Evolutionary conservation across 2,113 vertebrate genomes (phyloP), one percentile per base, ranked within the genome.

Genomic region (Alexandromys fortis): DNA sequence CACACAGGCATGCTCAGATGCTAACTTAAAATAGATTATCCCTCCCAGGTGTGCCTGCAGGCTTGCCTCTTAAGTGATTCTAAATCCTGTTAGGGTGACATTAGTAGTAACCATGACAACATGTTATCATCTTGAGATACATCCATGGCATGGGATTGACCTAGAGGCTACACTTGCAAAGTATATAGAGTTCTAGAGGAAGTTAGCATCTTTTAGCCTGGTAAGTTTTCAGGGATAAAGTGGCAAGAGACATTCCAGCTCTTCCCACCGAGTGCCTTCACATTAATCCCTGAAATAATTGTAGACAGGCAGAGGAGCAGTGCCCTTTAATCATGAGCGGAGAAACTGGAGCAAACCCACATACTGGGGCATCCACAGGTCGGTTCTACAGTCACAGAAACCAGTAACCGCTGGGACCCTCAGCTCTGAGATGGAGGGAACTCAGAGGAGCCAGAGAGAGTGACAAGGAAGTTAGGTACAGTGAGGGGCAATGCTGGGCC

Each of bases 241-340:
- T 8, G 49, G 3, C 10, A 6, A 33, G 45, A 6, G 49, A 61
- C 49, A 5, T n/a, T 49, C 2, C 0, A 1, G 70, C 2, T 1
- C 65, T 58, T 61, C 90, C 52, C 2, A 22, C 82, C 21, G 58
- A 52, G 58, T 14, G 24, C 90, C 92, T 86, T 55, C 28, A 24
- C 33, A 13, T 75, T n/a, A 77, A 58, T 7, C 79, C 90, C 45
- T 28, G 35, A 93, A 90, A 93, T 95, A 88, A 94, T 68, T 76
- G 79, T 90, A 95, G 93, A 79, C 76, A 77, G 79, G 42, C 82
- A 16, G 30, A 61, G 63, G 55, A 45, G 88, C 30, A 49, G 7
- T 0, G 81, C 88, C 90, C 96, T 94, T 22, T 81, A 68, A n/a
- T 90, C 87, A 47, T 82, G 86, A 81, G 65, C 35, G 26, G 86